A percentile compares a stretch with the other conserved stretches of the same genome.
Evolutionary conservation across 1,140 invertebrate genomes (phyloP).

Genomic region (Cydia splendana): DNA sequence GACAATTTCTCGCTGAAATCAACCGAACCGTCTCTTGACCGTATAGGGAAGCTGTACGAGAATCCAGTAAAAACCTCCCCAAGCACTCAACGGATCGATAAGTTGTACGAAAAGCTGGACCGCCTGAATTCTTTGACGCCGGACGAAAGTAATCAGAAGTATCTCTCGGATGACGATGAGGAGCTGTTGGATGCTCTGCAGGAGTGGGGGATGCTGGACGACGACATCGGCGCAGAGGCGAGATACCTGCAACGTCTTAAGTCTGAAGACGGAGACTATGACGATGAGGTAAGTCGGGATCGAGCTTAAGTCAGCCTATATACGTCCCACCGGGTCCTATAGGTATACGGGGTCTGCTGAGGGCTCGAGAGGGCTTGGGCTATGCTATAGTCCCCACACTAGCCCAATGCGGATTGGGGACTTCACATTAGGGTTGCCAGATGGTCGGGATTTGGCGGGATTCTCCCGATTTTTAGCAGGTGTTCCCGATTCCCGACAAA

Average conservation of each 20-base stretch:
- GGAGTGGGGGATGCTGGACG: slow-evolving; percentile 57
- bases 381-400: too few species aligned
- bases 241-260: slow-evolving; percentile 58
- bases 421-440: too few species aligned
- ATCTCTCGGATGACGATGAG: slow-evolving; percentile 59
- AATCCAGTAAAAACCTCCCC: background rate
- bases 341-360: too few species aligned
- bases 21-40: background rate
- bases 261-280: slow-evolving; percentile 46
- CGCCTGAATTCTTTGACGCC: slow-evolving; percentile 58
- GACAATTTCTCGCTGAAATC: slow-evolving; percentile 56
- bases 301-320: too few species aligned
- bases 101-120: slow-evolving; percentile 62
- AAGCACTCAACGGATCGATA: slow-evolving; percentile 41
- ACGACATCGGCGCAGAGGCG: slow-evolving; percentile 55
- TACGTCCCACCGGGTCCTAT: too few species aligned
- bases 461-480: too few species aligned
- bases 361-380: too few species aligned
- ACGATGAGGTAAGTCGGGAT: slow-evolving; percentile 60
- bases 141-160: slow-evolving; percentile 33
- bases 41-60: background rate
- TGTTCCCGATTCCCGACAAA: too few species aligned
- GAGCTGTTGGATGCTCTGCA: slow-evolving; percentile 63
- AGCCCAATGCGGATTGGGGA: too few species aligned
- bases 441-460: too few species aligned